Evolutionary conservation across 2,888 invertebrate species (phyloP), one percentile per base, ranked within the genome.

Genomic region (Cantharis rufa): DNA sequence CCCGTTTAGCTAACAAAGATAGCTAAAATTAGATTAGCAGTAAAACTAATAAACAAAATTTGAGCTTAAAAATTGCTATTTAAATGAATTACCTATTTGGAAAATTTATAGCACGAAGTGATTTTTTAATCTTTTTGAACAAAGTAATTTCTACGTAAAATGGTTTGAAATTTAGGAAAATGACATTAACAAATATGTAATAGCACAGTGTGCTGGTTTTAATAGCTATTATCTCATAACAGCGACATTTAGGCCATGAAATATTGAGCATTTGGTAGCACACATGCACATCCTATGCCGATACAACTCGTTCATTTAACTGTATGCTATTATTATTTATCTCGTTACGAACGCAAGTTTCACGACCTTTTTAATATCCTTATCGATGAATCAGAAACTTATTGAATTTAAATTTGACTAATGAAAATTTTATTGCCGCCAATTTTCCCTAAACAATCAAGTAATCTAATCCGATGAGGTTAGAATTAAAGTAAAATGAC

Each of bases 201-300:
- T 84, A 85, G 85, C 84, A 83, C 83, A 83, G 83, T 83, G 83
- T 84, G 83, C 82, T 80, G 77, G 84, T 83, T 86, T 85, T 86
- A 86, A 86, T 85, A 83, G 85, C 86, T 84, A 86, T 86, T 86
- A 86, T 86, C 86, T 86, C 86, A 85, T 86, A 86, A 86, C 86
- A 82, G 84, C 82, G 84, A 84, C 84, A 85, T 86, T 86, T 86
- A 84, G 84, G 82, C 82, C 72, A 84, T 86, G 85, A 86, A 86
- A 86, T 86, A 86, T 86, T 85, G 85, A 85, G 84, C 84, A 84
- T 82, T 85, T 83, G 84, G 85, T 85, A 83, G 84, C 81, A 79
- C 84, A 84, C 84, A 84, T 84, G 84, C 84, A 84, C 84, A 81
- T 78, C 79, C 83, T 82, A 80, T 83, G 80, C 82, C 82, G 83